Base-by-base conservation (phyloP, 2,888 invertebrate species). In the Eupithecia exiguata region DNA sequence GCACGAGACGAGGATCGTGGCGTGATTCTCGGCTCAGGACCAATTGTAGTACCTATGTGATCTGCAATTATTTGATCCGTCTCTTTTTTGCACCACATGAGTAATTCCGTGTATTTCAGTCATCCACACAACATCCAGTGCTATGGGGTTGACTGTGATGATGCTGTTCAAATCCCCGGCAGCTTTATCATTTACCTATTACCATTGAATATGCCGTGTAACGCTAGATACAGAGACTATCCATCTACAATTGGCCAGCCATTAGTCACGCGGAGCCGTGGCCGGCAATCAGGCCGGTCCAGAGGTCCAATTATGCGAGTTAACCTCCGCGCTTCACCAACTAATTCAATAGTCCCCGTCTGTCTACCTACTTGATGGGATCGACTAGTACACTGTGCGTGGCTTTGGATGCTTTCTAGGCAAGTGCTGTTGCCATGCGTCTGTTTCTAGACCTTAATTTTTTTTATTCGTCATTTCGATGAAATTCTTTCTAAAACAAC, bases 261-360 rank as follows among this genome's bases (percentile, higher is more conserved):
- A 70, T 75, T 72, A 72, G 67, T 75, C 69, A 72, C 9, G 63
- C 38, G 62, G 70, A 72, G 70, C 75, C 72, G 70, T 70, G 70
- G 75, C 65, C 72, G 38, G 72, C 70, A 73, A 72, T 72, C 72
- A 75, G 75, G 40, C 71, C 70, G 81, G 63, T 82, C 86, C 83
- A 86, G 87, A 85, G 86, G 86, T 81, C 86, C 91, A 90, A 91
- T 91, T 91, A 87, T 84, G 70, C 79, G 83, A 89, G 89, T 91
- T 91, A 90, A 91, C 91, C 91, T 86, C 88, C 72, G 76, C 86
- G 86, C 87, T 88, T 88, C 91, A 90, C 90, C 88, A 88, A 89
- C 84, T 91, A 91, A 91, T 91, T 87, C 87, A 91, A 91, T 91
- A 76, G 72, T 71, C 77, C 77, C n/a, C 49, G 49, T 49, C 49